Conservation (phyloP, 1,140 invertebrate species). For the Bathynomus jamesi region DNA sequence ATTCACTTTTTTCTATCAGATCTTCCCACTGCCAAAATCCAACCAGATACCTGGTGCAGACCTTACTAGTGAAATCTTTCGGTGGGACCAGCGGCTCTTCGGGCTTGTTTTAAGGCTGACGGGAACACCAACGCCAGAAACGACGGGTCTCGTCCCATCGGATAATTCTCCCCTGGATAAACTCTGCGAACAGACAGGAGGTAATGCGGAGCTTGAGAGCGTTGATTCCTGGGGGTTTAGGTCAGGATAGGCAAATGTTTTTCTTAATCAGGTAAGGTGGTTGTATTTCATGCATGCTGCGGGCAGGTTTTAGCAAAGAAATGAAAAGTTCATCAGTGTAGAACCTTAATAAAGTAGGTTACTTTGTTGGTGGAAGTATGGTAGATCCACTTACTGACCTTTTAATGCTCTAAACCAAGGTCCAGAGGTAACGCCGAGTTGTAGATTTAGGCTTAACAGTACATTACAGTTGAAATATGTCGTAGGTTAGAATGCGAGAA, state of each 20-base stretch:
- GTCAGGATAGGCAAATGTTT: background rate
- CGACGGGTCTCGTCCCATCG: conserved; percentile 74
- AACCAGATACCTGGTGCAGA: conserved; percentile 90
- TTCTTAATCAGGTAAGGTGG: background rate
- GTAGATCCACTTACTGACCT: no score
- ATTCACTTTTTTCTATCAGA: conserved; percentile 50
- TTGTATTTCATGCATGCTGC: background rate
- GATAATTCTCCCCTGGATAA: conserved; percentile 90
- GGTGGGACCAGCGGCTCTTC: conserved; percentile 98
- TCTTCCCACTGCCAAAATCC: conserved; percentile 64
- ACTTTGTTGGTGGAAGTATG: no score
- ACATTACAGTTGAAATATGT: no score
- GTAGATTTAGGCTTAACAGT: no score
- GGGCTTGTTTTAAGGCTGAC: conserved; percentile 84
- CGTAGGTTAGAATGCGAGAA: no score
- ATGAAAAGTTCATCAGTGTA: no score
- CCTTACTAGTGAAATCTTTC: conserved; percentile 91
- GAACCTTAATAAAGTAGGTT: no score
- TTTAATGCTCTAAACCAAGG: no score
- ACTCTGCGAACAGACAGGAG: conserved; percentile 99
- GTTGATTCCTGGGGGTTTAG: background rate
- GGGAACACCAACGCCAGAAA: conserved; percentile 64
- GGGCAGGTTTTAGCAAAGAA: no score
- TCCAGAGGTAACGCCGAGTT: no score
- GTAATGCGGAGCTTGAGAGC: no score